phyloP scores from a whole-genome alignment of 2,113 vertebrate species.

The Heterotis niloticus region DNA sequence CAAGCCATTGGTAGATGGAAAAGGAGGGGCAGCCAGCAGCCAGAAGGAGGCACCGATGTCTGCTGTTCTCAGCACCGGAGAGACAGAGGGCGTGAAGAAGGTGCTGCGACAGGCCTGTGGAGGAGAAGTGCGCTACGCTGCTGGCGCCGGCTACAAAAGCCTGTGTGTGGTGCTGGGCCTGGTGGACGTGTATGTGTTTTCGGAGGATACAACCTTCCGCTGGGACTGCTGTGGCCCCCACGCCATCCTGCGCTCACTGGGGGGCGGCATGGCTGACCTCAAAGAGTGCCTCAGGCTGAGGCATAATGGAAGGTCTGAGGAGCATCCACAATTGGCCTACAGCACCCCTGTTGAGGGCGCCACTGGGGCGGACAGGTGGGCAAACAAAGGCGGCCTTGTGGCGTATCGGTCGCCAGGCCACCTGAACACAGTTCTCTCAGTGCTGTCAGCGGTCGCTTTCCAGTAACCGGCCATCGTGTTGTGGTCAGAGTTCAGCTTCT shows the following conservation, averaged over 20 bases:
- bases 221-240: constrained; percentile 46
- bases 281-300: constrained; percentile 29
- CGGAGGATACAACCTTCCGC: constrained; percentile 41
- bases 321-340: constrained; percentile 37
- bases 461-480: background rate
- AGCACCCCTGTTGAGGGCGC: constrained; percentile 27
- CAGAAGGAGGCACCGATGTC: constrained; percentile 23
- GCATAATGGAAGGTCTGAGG: constrained; percentile 18
- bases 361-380: constrained; percentile 37
- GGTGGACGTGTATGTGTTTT: constrained; percentile 40
- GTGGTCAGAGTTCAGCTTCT: too few species aligned
- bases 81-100: constrained; percentile 25
- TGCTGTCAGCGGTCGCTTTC: constrained; percentile 17
- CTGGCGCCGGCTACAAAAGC: constrained; percentile 43
- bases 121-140: constrained; percentile 26
- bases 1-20: background rate
- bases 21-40: background rate
- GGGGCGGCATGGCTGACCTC: constrained; percentile 39
- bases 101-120: constrained; percentile 18
- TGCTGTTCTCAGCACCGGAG: constrained; percentile 37
- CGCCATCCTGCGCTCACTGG: constrained; percentile 37
- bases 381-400: constrained; percentile 40
- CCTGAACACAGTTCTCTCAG: constrained; percentile 31
- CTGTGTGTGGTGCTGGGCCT: constrained; percentile 39
- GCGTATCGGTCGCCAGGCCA: constrained; percentile 37